Conservation (phyloP, 2,888 invertebrate genomes). For the Diachrysia chrysitis region DNA sequence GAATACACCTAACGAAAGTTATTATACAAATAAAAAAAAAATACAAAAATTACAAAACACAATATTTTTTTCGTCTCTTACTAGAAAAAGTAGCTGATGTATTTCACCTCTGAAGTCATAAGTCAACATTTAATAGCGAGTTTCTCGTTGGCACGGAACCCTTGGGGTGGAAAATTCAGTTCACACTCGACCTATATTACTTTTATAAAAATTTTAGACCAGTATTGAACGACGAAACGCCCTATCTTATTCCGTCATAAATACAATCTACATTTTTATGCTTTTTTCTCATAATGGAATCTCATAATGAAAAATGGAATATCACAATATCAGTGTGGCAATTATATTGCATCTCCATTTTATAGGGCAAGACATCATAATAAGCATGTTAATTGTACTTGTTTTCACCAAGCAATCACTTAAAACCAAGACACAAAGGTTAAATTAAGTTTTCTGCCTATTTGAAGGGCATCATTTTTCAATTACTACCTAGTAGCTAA, state of each 20-base stretch:
- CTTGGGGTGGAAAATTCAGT: not conserved
- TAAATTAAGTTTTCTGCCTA: no score
- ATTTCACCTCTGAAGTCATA: not conserved
- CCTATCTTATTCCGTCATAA: not conserved
- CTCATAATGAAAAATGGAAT: not conserved
- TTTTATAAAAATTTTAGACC: not conserved
- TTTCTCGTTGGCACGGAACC: not conserved
- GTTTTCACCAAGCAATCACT: no score
- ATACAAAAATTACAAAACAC: no score
- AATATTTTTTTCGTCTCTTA: no score
- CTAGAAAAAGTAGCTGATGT: no score
- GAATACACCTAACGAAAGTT: no score
- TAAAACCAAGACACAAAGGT: no score
- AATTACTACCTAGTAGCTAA: not conserved
- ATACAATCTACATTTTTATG: not conserved
- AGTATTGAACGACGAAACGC: not conserved
- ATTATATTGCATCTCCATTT: no score
- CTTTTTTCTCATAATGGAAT: not conserved
- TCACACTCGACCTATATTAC: constrained; percentile 2
- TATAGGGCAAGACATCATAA: no score
- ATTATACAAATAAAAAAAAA: no score
- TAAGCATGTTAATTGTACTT: no score
- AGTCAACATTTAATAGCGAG: constrained; percentile 3
- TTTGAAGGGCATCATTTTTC: no score
- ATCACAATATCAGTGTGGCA: not conserved